phyloP scores from a whole-genome alignment of 2,113 vertebrate genomes.

The Hemiscyllium ocellatum region DNA sequence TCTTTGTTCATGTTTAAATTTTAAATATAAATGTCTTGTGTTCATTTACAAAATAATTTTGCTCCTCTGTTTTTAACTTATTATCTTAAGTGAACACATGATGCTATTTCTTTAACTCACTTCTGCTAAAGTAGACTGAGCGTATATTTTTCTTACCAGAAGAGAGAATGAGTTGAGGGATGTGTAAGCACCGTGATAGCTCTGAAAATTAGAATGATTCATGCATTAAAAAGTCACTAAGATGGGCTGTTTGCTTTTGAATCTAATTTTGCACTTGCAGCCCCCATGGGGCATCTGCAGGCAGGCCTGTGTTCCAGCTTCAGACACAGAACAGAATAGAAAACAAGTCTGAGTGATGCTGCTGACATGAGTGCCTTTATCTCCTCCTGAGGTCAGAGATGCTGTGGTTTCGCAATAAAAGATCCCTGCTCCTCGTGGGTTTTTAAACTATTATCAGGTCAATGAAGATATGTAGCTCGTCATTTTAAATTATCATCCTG shows the following conservation, averaged over 20 bases:
- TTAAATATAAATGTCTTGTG: not conserved
- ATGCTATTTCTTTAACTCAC: not conserved
- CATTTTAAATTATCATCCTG: conserved; percentile 27
- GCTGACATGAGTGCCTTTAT: not conserved
- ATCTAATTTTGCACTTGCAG: not conserved
- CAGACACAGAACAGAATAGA: not conserved
- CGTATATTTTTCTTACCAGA: not conserved
- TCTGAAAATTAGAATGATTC: conserved; percentile 23
- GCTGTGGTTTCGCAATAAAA: conserved; percentile 18
- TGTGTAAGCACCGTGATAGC: not conserved
- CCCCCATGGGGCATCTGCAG: not conserved
- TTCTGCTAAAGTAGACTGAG: not conserved
- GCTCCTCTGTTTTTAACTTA: no score
- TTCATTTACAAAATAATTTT: not conserved
- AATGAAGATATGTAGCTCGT: conserved; percentile 28
- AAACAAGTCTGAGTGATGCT: not conserved
- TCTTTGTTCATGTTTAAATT: not conserved
- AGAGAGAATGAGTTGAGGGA: not conserved
- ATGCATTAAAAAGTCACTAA: conserved; percentile 11
- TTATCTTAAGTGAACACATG: no score
- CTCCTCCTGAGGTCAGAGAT: not conserved
- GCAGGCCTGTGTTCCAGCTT: not conserved
- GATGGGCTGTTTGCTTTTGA: conserved; percentile 31
- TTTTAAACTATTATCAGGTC: conserved; percentile 35
- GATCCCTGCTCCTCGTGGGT: conserved; percentile 15